Base-by-base conservation (phyloP, 1,140 invertebrate species). In the Diploscapter pachys region DNA sequence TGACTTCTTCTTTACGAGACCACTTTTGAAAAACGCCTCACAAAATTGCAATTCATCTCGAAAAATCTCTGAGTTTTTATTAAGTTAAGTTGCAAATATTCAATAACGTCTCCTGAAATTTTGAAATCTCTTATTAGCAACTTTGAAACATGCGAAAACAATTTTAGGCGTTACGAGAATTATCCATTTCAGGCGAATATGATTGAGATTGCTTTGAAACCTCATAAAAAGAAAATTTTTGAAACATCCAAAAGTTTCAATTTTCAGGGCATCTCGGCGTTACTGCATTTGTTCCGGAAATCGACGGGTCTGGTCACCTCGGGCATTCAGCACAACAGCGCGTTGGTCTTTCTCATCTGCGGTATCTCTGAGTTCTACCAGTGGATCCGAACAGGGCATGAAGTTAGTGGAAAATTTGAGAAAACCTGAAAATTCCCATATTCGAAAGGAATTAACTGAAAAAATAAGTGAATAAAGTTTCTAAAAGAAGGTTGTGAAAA, bases 331-430 rank as follows among this genome's bases (percentile, higher is more conserved):
- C 75, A 76, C 53, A 51, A 72, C 49, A 66, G 69, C 3, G 62
- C 63, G 3, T 52, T 76, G 3, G 53, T 76, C 6, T 71, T 76
- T n/a, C 8, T 55, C 3, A 2, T 76, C 11, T 69, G 69, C 55
- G 63, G 68, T 3, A 57, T 56, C n/a, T 71, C 75, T n/a, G 75
- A 76, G 50, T 72, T 72, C 13, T 76, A 76, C 56, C 70, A 76
- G 61, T 56, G 69, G 55, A 62, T 72, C 9, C 62, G 69, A 56
- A 61, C 54, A 53, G 69, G 67, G 9, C 71, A 63, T 48, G 52
- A 64, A 4, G 31, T 31, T 31, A 31, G 31, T 31, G 31, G 31
- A 31, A 31, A 31, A 31, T 31, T 31, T 31, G 31, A 31, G 31
- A 31, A 31, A 31, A 31, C 31, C 31, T 31, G 31, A 31, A 31